Evolutionary conservation across 2,113 vertebrate genomes (phyloP), one percentile per base, ranked within the genome.

Genomic region (Corythaeola cristata): DNA sequence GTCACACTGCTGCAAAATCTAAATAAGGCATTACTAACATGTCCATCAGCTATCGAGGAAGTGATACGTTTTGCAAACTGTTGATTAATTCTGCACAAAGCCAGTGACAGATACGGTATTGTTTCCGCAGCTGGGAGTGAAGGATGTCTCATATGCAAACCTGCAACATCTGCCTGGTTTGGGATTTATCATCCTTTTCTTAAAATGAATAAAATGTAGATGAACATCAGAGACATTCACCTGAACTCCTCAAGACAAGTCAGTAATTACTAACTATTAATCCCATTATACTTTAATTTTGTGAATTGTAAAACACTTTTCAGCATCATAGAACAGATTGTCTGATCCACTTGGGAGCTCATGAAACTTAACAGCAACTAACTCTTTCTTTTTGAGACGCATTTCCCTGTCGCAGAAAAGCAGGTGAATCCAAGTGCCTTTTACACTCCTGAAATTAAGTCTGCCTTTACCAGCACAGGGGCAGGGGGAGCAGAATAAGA

Each of bases 81-180:
- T 85, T 97, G 91, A 93, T 98, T 98, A 98, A 97, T 97, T 97
- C 92, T 89, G 28, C 81, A 92, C 91, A 94, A 88, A 97, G 85
- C 68, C 79, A 88, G 80, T 86, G 94, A 95, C 84, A n/a, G 52
- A n/a, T 91, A 94, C 8, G 33, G 92, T 74, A 62, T 69, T 90
- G 53, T 95, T 85, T 90, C 64, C 62, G 5, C 83, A 92, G 67
- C 95, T 73, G 69, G 58, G 74, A 47, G 67, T 90, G 71, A 90
- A 72, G 71, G 60, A 88, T 86, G 60, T 85, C 30, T 3, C 33
- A 32, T 44, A 72, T 73, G 52, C 59, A 89, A 95, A 90, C 58
- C 56, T 55, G 62, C 72, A 92, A 53, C 86, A 53, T 35, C 82
- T 89, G 64, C 68, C 63, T 83, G 6, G 1, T 53, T 75, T 83